A percentile compares a stretch with the other conserved stretches of the same genome.
Conservation (phyloP, 1,140 invertebrate genomes). For the Heliconius himera region DNA sequence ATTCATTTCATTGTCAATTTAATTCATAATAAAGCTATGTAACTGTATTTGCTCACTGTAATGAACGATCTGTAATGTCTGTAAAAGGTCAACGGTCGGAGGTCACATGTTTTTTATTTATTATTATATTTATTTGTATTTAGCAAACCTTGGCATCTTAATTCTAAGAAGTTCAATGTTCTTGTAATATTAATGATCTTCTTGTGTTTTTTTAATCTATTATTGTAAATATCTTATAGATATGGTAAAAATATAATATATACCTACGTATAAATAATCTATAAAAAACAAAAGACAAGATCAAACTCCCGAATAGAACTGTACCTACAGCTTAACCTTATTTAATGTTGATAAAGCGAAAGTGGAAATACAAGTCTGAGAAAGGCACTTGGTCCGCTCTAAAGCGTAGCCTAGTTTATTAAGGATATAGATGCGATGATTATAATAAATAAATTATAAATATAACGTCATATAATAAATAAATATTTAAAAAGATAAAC, state of each 20-base stretch:
- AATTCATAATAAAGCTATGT: no score
- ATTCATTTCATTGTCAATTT: no score
- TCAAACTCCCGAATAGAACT: background rate
- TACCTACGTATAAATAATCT: no score
- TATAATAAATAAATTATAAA: background rate
- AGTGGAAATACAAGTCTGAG: conserved; percentile 36
- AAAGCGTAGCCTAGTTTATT: background rate
- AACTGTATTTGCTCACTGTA: background rate
- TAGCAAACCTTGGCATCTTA: background rate
- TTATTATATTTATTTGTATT: background rate
- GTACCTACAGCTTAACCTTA: conserved; percentile 22
- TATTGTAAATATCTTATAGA: no score
- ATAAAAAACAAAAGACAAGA: background rate
- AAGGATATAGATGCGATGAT: background rate
- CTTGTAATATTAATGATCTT: no score
- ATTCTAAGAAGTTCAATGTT: no score
- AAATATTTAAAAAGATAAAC: background rate
- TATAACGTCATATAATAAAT: background rate
- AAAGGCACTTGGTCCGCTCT: conserved; percentile 25
- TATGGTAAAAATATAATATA: no score
- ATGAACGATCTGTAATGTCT: background rate
- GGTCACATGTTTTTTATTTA: background rate
- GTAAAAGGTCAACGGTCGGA: background rate
- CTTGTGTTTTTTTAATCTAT: no score
- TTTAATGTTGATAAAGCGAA: conserved; percentile 36